A percentile compares a stretch with the other conserved stretches of the same genome.
Evolutionary conservation across 2,797 vertebrate species (phyloP).

Genomic region (Pipistrellus nathusii): DNA sequence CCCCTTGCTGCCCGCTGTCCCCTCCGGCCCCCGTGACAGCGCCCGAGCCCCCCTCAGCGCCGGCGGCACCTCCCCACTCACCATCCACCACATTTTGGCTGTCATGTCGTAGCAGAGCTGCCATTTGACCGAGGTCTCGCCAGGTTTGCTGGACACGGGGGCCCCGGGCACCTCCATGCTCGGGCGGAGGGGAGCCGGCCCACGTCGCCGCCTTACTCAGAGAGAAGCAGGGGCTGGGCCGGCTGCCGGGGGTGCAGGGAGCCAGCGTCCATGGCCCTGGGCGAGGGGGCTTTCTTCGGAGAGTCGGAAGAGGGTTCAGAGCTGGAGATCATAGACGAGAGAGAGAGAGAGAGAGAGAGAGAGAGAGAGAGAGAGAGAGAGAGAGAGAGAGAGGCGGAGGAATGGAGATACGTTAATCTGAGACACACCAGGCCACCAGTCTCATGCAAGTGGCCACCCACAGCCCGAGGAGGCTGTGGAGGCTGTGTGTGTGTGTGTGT

Average conservation of each 20-base stretch:
- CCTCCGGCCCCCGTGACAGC: not conserved
- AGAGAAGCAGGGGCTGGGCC: not conserved
- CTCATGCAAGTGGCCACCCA: conserved; percentile 74
- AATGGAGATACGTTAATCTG: not conserved
- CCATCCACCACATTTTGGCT: conserved; percentile 97
- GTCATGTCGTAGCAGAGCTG: conserved; percentile 94
- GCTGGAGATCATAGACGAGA: not conserved
- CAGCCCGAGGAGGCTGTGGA: conserved; percentile 31
- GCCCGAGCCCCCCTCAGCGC: not conserved
- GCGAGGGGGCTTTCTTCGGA: not conserved
- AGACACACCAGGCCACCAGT: not conserved
- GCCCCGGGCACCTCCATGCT: conserved; percentile 79
- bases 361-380: not conserved
- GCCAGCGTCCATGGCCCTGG: not conserved
- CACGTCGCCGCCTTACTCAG: not conserved
- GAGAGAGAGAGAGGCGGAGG: not conserved
- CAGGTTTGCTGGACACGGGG: not conserved
- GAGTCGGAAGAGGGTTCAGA: not conserved
- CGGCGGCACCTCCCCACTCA: conserved; percentile 85
- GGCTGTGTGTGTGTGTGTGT: not conserved
- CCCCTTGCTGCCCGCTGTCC: not conserved
- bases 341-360: not conserved
- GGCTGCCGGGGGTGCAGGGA: not conserved
- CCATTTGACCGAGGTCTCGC: conserved; percentile 91
- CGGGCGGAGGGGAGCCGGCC: not conserved